Evolutionary conservation across 2,888 invertebrate species (phyloP), one percentile per base, ranked within the genome.

Genomic region (Tetropium fuscum): DNA sequence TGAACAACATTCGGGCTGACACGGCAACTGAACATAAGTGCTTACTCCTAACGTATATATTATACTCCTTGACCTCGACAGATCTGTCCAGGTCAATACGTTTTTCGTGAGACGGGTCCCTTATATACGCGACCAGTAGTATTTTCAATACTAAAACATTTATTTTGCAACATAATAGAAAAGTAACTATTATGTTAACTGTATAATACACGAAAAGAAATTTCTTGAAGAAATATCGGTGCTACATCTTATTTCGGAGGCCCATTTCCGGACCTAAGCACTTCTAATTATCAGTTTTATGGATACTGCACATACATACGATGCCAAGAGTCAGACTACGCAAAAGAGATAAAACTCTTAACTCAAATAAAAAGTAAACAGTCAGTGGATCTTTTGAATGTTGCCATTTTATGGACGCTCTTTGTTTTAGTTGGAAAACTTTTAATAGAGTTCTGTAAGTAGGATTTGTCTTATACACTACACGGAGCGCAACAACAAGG

Each of bases 391-490:
- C 44, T 43, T 27, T 44, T 44, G 54, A 34, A 51, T 51, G 38
- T 51, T 51, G 18, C 32, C 40, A 13, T 51, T 51, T 51, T 51
- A 51, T 27, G 38, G 40, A 27, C 22, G 27, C 34, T 34, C 13
- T 13, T 36, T 54, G 54, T 54, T 54, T 54, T 38, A 54, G 44
- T 54, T 44, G 16, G 16, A 13, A 44, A 54, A 54, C 20, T 54
- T 49, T 54, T 54, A 54, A 54, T 54, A 44, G 54, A 54, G 54
- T 54, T 54, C 38, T 44, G 6, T 18, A 53, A 32, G 13, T 18
- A 15, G 27, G 44, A 43, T 54, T 16, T 53, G 30, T 41, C 22
- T 53, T 53, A 53, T 53, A 20, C 15, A 18, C 27, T 20, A 41
- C 18, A 22, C 11, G 13, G 11, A 4, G 19, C 19, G 32, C n/a